Evolutionary conservation across 2,113 vertebrate species (phyloP).

Genomic region (Rattus norvegicus): DNA sequence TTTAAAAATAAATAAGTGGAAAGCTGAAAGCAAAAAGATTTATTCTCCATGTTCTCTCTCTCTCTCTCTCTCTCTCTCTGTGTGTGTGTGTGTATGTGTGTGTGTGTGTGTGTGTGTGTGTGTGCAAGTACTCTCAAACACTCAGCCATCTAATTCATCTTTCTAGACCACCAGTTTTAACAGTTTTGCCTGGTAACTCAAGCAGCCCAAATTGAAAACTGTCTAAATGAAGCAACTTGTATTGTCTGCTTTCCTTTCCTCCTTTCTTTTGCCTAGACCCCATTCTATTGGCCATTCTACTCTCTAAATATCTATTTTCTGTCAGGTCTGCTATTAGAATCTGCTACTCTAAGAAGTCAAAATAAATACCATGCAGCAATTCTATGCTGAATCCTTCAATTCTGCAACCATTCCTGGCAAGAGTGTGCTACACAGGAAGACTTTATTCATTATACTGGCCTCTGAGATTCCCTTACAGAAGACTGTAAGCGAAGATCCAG

Average conservation of each 20-base stretch:
- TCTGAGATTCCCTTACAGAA: accelerated
- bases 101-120: background rate
- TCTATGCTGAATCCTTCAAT: accelerated
- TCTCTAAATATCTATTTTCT: background rate
- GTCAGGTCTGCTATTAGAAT: background rate
- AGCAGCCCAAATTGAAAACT: accelerated
- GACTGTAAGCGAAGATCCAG: too few relatives aligned
- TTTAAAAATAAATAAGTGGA: background rate
- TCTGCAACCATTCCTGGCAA: background rate
- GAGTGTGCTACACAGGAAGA: accelerated
- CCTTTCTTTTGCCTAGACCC: background rate
- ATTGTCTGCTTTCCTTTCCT: background rate
- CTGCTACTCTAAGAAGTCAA: background rate
- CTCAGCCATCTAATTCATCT: background rate
- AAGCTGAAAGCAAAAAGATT: background rate
- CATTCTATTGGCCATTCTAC: background rate
- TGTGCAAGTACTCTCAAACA: background rate
- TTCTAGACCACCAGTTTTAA: background rate
- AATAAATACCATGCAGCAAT: background rate
- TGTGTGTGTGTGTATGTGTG: background rate
- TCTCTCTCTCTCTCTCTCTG: too few relatives aligned
- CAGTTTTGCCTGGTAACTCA: too few relatives aligned
- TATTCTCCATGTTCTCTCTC: background rate
- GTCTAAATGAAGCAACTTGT: accelerated
- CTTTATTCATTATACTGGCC: background rate